These are phyloP conservation scores for Calliphora vomitoria DNA, from an alignment of 2,888 invertebrate genomes.

Conservation along the genomic window DNA sequence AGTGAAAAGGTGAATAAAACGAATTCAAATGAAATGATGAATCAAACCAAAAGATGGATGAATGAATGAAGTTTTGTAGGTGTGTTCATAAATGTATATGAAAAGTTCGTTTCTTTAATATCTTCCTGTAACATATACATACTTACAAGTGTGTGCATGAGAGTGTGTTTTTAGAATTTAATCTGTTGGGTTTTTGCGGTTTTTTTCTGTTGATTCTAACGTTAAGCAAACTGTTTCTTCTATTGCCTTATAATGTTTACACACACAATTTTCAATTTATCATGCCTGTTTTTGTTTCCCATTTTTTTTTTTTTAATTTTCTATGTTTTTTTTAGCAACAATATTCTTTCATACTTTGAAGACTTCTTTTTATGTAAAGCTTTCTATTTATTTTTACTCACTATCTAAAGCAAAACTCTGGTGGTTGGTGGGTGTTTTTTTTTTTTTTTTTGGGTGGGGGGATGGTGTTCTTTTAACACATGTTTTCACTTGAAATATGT, in stretches of 20 bases:
- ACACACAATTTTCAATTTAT: conserved; percentile 41
- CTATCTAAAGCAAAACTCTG: background rate
- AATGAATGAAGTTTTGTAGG: background rate
- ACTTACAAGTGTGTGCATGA: no score
- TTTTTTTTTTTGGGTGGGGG: no score
- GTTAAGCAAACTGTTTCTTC: conserved; percentile 48
- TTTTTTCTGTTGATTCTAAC: conserved; percentile 30
- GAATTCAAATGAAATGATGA: no score
- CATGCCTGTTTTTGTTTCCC: background rate
- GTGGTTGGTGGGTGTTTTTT: background rate
- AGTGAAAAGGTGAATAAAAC: no score
- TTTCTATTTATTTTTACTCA: conserved; percentile 29
- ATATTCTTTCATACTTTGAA: conserved; percentile 4
- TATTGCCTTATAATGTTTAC: conserved; percentile 12
- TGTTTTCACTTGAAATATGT: conserved; percentile 14
- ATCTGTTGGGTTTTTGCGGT: conserved; percentile 55
- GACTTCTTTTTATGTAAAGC: conserved; percentile 2
- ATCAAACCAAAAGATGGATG: no score
- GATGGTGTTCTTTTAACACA: background rate
- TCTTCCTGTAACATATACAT: background rate
- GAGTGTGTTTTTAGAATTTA: conserved; percentile 28
- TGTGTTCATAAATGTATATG: background rate
- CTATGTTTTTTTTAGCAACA: conserved; percentile 17
- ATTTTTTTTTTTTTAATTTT: background rate
- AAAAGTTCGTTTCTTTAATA: background rate